These are phyloP conservation scores for Sylvilagus bachmani DNA, from an alignment of 2,113 vertebrate species.

Conservation along the genomic window DNA sequence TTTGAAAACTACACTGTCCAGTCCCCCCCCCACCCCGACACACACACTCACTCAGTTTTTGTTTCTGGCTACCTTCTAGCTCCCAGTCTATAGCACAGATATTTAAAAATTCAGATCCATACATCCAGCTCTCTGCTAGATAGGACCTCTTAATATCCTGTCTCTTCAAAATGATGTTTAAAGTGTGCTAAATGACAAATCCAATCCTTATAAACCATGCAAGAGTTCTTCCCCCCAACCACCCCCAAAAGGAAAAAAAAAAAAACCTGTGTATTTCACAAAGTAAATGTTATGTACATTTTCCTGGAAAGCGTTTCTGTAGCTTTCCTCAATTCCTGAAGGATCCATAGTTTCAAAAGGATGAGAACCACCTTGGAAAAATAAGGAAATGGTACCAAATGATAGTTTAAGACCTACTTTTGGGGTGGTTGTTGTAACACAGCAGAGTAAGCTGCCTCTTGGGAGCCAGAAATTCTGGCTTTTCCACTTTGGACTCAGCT, in stretches of 20 bases:
- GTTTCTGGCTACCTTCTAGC: neutral
- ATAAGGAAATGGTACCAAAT: neutral
- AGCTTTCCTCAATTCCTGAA: conserved; percentile 14
- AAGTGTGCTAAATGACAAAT: conserved; percentile 21
- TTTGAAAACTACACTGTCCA: neutral
- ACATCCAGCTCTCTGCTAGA: neutral
- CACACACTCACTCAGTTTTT: neutral
- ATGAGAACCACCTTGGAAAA: neutral
- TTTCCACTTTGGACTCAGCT: too few relatives aligned
- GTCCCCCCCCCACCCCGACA: too few relatives aligned
- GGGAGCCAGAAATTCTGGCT: too few relatives aligned
- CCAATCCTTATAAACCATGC: neutral
- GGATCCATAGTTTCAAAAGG: neutral
- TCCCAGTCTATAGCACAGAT: neutral
- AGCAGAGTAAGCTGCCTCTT: too few relatives aligned
- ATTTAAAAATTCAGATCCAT: neutral
- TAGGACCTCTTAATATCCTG: neutral
- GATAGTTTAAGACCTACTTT: neutral
- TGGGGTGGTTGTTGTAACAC: too few relatives aligned
- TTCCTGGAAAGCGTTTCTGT: neutral
- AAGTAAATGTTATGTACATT: neutral
- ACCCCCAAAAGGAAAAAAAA: neutral
- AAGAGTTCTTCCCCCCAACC: neutral
- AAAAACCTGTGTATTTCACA: neutral
- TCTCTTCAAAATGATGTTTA: conserved; percentile 1